phyloP scores from a whole-genome alignment of 2,113 vertebrate species.

The Thinocorus orbignyianus region DNA sequence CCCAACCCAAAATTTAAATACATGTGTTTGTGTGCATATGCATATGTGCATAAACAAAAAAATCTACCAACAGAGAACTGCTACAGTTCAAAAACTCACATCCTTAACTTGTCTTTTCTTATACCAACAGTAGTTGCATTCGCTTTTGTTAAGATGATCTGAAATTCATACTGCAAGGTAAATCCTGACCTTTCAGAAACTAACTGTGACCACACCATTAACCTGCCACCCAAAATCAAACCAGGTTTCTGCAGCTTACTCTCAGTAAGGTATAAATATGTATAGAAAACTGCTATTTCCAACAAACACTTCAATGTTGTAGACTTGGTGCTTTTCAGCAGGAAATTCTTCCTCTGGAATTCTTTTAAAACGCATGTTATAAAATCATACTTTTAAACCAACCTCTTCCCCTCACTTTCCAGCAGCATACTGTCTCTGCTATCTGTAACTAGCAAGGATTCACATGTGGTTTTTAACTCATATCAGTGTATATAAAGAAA shows the following conservation, averaged over 20 bases:
- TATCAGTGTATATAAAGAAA: not conserved
- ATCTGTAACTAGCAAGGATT: not conserved
- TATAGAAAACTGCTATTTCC: not conserved
- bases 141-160: not conserved
- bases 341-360: not conserved
- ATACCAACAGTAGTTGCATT: not conserved
- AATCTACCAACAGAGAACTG: not conserved
- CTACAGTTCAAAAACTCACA: not conserved
- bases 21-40: not conserved
- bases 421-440: not conserved
- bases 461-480: not conserved
- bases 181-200: not conserved
- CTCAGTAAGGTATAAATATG: not conserved
- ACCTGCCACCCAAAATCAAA: not conserved
- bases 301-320: not conserved
- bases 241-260: not conserved
- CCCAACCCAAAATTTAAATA: not conserved
- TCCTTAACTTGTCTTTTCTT: not conserved
- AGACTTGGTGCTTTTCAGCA: not conserved
- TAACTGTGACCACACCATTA: not conserved
- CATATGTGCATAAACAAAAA: not conserved
- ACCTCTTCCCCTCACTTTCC: not conserved
- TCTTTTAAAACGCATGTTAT: not conserved
- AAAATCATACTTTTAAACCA: not conserved
- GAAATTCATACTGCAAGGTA: not conserved